Base-by-base conservation (phyloP, 2,888 invertebrate genomes). In the Peribatodes rhomboidaria region DNA sequence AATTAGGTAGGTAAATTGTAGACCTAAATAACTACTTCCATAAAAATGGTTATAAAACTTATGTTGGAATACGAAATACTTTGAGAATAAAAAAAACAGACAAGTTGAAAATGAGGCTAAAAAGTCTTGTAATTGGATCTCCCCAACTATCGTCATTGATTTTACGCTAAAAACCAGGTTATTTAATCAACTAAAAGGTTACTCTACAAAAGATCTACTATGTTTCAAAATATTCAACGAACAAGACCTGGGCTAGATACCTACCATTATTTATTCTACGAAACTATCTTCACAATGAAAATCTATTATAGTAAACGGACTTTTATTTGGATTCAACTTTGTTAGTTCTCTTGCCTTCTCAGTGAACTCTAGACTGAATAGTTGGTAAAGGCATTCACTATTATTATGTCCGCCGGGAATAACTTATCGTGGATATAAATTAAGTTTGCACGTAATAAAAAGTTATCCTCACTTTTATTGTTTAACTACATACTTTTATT, bases 371-470 rank as follows among this genome's bases (percentile, higher is more conserved):
- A 50, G 35, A 47, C 47, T 37, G 42, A 50, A 22, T 47, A 56
- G 50, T 49, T 37, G 27, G 31, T 27, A 54, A 47, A 44, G 37
- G 50, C 39, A 67, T 61, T 55, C 44, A 66, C 64, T 61, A 61
- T 65, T 71, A 69, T 71, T 58, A 62, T 55, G 61, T 61, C 60
- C 57, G 37, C 54, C 27, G 61, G 61, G 69, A 67, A 64, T 55
- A 69, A 68, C 65, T 64, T 69, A 66, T 62, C 64, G 56, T 50
- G 52, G 60, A 39, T 54, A 68, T 69, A 67, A 71, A 71, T 69
- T 69, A 69, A 65, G 61, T 71, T 69, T 65, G 58, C 66, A 54
- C 65, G 65, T 69, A 67, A 68, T 69, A 71, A 67, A 71, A 71
- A 68, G 54, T 65, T 68, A 57, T 37, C 60, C 62, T 62, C 55